A percentile compares a stretch with the other conserved stretches of the same genome.
phyloP scores from a whole-genome alignment of 2,888 invertebrate species.

The Caenorhabditis angaria region DNA sequence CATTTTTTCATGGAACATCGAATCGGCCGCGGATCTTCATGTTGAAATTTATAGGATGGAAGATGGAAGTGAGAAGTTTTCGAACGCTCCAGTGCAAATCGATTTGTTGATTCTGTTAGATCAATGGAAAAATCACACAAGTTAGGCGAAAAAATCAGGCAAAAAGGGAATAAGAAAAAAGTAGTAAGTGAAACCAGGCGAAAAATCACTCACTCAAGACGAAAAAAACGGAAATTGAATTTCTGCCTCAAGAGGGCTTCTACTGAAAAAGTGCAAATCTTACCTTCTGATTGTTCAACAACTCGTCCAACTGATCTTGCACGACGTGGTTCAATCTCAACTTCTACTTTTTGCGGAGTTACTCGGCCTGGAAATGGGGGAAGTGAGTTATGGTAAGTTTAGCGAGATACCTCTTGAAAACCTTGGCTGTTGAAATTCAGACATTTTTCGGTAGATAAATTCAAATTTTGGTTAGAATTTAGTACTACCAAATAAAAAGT shows the following conservation, averaged over 20 bases:
- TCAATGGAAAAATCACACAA: not conserved
- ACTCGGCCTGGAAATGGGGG: not conserved
- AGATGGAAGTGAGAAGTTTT: slow-evolving; percentile 57
- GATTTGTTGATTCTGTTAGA: slow-evolving; percentile 8
- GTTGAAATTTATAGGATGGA: slow-evolving; percentile 56
- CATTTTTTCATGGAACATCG: slow-evolving; percentile 19
- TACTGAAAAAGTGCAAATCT: not conserved
- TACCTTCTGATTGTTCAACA: slow-evolving; percentile 23
- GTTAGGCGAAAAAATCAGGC: not conserved
- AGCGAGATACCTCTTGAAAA: not conserved
- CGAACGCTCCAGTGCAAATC: slow-evolving; percentile 10
- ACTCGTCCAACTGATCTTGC: slow-evolving; percentile 41
- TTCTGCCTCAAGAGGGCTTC: not conserved
- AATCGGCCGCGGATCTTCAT: slow-evolving; percentile 54
- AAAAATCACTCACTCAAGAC: not conserved
- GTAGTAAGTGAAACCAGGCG: too few relatives aligned
- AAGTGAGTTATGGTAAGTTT: not conserved
- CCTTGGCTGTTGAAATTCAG: not conserved
- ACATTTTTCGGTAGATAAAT: too few relatives aligned
- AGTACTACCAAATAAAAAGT: too few relatives aligned
- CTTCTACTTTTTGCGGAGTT: slow-evolving; percentile 28
- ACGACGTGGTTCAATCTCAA: slow-evolving; percentile 33
- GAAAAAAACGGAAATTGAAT: not conserved
- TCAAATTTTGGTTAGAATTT: too few relatives aligned
- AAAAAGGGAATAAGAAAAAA: not conserved